Evolutionary conservation across 2,113 vertebrate species (phyloP).

Genomic region (Kryptolebias marmoratus): DNA sequence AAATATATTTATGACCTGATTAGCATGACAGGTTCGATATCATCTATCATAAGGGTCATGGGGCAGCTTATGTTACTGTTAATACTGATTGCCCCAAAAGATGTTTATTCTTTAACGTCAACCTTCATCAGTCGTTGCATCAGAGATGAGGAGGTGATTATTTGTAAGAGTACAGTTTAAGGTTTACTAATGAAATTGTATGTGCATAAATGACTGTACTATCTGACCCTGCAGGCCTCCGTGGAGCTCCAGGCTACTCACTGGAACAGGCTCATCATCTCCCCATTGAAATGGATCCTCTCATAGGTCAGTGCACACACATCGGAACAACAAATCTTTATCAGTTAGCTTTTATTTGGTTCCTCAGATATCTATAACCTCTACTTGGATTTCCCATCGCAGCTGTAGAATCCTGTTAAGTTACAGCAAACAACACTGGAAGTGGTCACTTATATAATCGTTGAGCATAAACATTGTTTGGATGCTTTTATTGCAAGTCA

Average conservation of each 20-base stretch:
- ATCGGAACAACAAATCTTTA: neutral
- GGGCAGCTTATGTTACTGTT: no score
- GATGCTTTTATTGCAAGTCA: neutral
- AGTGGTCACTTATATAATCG: neutral
- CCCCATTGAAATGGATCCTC: constrained; percentile 85
- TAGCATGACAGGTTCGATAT: neutral
- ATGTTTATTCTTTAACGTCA: no score
- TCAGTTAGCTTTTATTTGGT: no score
- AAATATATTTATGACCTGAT: no score
- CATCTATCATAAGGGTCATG: neutral
- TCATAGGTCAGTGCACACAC: constrained; percentile 77
- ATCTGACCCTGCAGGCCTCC: constrained; percentile 72
- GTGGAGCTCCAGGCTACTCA: constrained; percentile 84
- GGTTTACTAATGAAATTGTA: neutral
- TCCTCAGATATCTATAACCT: neutral
- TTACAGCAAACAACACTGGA: no score
- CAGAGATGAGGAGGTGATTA: neutral
- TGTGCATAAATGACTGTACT: constrained; percentile 8
- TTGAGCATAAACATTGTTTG: neutral
- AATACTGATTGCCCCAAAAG: no score
- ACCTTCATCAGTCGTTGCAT: neutral
- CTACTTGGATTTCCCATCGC: neutral
- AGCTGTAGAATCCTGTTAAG: neutral
- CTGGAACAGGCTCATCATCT: constrained; percentile 85
- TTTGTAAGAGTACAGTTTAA: neutral